A percentile compares a stretch with the other conserved stretches of the same genome.
phyloP scores from a whole-genome alignment of 2,888 invertebrate species.

The Microctonus brassicae region DNA sequence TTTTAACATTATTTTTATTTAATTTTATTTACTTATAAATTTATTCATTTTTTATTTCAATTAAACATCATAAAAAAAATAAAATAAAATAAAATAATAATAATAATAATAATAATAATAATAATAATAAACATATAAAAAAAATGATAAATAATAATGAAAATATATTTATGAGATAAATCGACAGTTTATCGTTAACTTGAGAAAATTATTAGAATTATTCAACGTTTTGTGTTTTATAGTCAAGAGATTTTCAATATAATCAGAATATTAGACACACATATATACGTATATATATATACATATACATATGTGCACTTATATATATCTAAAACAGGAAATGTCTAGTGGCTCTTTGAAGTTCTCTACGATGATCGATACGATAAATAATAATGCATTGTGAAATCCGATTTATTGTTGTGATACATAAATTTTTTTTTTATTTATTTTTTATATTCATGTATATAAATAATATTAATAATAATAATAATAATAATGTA shows the following conservation, averaged over 20 bases:
- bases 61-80: too few species aligned
- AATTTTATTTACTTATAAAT: too few species aligned
- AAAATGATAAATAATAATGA: not conserved
- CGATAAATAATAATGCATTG: not conserved
- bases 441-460: not conserved
- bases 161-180: not conserved
- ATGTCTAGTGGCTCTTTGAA: slow-evolving; percentile 1
- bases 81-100: too few species aligned
- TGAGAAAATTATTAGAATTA: not conserved
- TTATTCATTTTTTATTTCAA: too few species aligned
- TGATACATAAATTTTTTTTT: not conserved
- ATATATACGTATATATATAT: not conserved
- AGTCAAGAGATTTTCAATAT: not conserved
- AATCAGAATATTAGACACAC: not conserved
- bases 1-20: too few species aligned
- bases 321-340: not conserved
- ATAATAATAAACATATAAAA: too few species aligned
- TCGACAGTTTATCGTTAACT: slow-evolving; percentile 1
- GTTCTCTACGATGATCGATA: not conserved
- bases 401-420: not conserved
- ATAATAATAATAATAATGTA: not conserved
- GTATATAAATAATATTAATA: not conserved
- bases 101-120: too few species aligned
- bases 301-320: not conserved
- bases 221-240: not conserved